phyloP scores from a whole-genome alignment of 2,888 invertebrate species.

The Andrena haemorrhoa region DNA sequence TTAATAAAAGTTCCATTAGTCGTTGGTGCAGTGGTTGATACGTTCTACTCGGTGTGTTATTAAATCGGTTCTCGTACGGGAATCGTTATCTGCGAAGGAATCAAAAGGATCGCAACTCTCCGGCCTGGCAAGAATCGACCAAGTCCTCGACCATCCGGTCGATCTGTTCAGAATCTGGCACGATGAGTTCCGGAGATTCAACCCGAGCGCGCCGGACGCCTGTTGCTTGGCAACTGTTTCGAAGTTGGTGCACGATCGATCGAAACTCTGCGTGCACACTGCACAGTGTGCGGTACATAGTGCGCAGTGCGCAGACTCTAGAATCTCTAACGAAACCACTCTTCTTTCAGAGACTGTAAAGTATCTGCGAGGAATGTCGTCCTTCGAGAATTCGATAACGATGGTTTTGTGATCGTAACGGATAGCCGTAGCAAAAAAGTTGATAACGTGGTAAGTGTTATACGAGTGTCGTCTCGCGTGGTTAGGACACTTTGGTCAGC shows the following conservation, averaged over 20 bases:
- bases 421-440: constrained; percentile 85
- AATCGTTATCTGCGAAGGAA: constrained; percentile 39
- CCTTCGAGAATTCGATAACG: constrained; percentile 83
- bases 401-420: constrained; percentile 85
- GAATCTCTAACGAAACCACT: neutral
- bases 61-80: constrained; percentile 13
- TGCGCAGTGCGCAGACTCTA: too few species aligned
- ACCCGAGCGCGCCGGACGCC: constrained; percentile 63
- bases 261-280: neutral
- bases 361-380: constrained; percentile 83
- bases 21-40: constrained; percentile 5
- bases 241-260: constrained; percentile 57
- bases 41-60: constrained; percentile 19
- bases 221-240: constrained; percentile 64
- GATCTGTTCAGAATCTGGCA: constrained; percentile 85
- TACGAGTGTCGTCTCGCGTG: neutral
- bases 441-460: constrained; percentile 83
- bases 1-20: constrained; percentile 10
- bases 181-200: constrained; percentile 78
- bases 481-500: neutral
- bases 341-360: constrained; percentile 80
- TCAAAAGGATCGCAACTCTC: constrained; percentile 54
- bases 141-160: constrained; percentile 82
- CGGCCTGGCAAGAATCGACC: constrained; percentile 82
- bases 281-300: too few species aligned